phyloP scores from a whole-genome alignment of 2,113 vertebrate genomes.

The Porphyrio hochstetteri region DNA sequence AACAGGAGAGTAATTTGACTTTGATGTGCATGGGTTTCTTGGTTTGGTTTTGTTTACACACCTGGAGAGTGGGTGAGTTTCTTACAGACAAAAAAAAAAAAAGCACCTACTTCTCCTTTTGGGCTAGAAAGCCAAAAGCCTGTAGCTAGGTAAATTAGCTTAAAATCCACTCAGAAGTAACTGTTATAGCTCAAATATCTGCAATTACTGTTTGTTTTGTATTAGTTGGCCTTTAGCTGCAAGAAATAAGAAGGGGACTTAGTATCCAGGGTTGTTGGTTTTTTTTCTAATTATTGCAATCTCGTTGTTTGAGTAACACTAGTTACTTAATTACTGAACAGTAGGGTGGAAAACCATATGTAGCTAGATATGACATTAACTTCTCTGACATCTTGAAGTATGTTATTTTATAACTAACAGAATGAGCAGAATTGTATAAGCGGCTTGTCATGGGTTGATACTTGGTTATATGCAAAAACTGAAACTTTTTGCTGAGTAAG shows the following conservation, averaged over 20 bases:
- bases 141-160: not conserved
- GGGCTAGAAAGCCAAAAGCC: not conserved
- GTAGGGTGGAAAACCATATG: not conserved
- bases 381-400: not conserved
- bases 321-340: not conserved
- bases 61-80: not conserved
- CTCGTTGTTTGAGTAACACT: not conserved
- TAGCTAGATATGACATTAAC: not conserved
- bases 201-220: not conserved
- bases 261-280: not conserved
- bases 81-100: not conserved
- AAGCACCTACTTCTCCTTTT: not conserved
- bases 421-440: not conserved
- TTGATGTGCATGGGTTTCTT: not conserved
- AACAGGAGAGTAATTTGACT: not conserved
- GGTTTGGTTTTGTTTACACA: slow-evolving; percentile 17
- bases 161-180: not conserved
- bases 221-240: not conserved
- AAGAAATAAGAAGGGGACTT: not conserved
- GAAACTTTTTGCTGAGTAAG: not conserved
- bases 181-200: not conserved
- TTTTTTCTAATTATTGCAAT: not conserved
- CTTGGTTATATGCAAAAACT: not conserved
- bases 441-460: not conserved
- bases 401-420: not conserved